Evolutionary conservation across 37 sponge, comb jelly and placozoan species (phyloP).

Genomic region (Halichondria panicea): DNA sequence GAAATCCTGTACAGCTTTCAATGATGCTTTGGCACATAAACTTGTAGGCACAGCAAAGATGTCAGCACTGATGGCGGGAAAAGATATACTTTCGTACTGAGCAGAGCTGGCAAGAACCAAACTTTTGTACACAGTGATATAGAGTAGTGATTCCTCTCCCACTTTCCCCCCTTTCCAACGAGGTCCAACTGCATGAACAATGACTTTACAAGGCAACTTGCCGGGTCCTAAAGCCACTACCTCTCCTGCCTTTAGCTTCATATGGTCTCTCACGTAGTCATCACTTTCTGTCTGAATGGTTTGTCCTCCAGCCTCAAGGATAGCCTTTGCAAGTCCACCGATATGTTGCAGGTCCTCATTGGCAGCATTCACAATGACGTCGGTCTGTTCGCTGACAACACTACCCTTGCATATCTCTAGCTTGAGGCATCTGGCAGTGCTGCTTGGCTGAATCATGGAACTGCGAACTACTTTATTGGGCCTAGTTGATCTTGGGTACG

Average conservation of each 20-base stretch:
- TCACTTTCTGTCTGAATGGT: slow-evolving; percentile 66
- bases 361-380: slow-evolving; percentile 84
- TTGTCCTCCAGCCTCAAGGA: slow-evolving; percentile 68
- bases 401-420: slow-evolving; percentile 54
- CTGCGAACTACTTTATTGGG: slow-evolving; percentile 16
- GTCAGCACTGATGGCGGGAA: slow-evolving; percentile 81
- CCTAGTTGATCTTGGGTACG: slow-evolving; percentile 3
- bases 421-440: slow-evolving; percentile 17
- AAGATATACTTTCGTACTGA: slow-evolving; percentile 33
- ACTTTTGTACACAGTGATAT: slow-evolving; percentile 26
- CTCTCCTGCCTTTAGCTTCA: slow-evolving; percentile 42
- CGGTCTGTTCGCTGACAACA: slow-evolving; percentile 48
- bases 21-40: slow-evolving; percentile 49
- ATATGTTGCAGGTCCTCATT: slow-evolving; percentile 76
- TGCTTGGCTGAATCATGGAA: background rate
- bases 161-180: slow-evolving; percentile 54
- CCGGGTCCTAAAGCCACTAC: slow-evolving; percentile 70
- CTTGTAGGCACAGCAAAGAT: slow-evolving; percentile 60
- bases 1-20: slow-evolving; percentile 45
- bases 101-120: slow-evolving; percentile 30
- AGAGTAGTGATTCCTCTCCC: slow-evolving; percentile 32
- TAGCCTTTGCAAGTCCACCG: slow-evolving; percentile 75
- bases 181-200: slow-evolving; percentile 85
- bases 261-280: slow-evolving; percentile 21
- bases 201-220: slow-evolving; percentile 59